Base-by-base conservation (phyloP, 35 echinoderm and acorn worm species). In the Ptychodera flava region DNA sequence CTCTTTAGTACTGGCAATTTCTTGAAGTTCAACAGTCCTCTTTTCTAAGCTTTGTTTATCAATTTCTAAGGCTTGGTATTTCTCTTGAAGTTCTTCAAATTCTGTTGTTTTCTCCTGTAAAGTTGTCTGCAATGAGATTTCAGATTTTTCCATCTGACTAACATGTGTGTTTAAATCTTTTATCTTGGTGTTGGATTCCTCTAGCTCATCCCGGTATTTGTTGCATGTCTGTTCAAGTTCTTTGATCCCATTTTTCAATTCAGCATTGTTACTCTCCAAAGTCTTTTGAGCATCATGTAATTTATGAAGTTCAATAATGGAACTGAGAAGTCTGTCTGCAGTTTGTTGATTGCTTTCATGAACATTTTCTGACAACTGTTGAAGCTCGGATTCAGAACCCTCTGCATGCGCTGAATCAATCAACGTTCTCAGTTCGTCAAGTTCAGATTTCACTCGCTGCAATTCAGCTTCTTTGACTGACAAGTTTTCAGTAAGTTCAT, bases 1-100 rank as follows among this genome's bases (percentile, higher is more conserved):
- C 34, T 79, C 36, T 34, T 32, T 85, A 29, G 53, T 36, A 6
- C 30, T 36, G 33, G 38, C 28, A 84, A 38, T 79, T 45, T 84
- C 78, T 78, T 77, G 33, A 28, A 85, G 22, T 64, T 64, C 45
- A 6, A 12, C 22, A 12, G 45, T 12, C 6, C 6, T 12, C 45
- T 64, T 64, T 64, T 64, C 45, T 12, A 12, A 64, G 28, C 37
- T 78, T 30, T 78, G 79, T 0, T 90, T 30, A 27, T 86, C 76
- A 14, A n/a, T 78, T 15, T 34, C 28, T 28, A 90, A 36, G 45
- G 37, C 16, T 36, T 80, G 85, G 16, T 87, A 87, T 33, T 94
- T 89, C 27, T 30, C 77, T n/a, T 87, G 10, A 0, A 87, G 30
- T n/a, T 64, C 45, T 22, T 64, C 45, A 64, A 64, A 22, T 22